Evolutionary conservation across 2,888 invertebrate genomes (phyloP).

Genomic region (Hipparchia semele): DNA sequence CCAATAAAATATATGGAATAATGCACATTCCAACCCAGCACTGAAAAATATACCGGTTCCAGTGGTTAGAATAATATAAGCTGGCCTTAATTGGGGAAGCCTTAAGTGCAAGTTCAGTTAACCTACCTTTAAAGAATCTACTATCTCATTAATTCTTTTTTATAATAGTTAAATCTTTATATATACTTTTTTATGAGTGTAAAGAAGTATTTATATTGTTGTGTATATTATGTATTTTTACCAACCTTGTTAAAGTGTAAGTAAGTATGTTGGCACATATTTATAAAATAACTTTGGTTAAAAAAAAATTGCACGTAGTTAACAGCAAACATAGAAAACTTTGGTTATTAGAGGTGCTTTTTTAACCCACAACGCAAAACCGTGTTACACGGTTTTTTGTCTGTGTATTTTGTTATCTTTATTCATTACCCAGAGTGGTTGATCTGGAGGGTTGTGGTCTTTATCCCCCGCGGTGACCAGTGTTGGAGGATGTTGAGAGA

Average conservation of each 20-base stretch:
- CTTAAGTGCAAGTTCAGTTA: slow-evolving; percentile 15
- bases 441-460: no score
- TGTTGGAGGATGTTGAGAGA: no score
- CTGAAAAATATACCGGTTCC: background rate
- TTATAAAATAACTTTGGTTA: background rate
- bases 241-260: background rate
- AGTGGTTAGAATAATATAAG: background rate
- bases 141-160: slow-evolving; percentile 4
- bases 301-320: no score
- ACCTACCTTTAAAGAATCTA: slow-evolving; percentile 5
- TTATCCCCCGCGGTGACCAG: no score
- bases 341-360: no score
- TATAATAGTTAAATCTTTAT: background rate
- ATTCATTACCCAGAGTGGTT: no score
- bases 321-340: no score
- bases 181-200: background rate
- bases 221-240: background rate
- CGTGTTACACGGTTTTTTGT: no score
- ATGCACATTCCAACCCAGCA: background rate
- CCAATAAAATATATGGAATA: no score
- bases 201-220: background rate
- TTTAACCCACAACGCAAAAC: no score
- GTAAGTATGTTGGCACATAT: no score
- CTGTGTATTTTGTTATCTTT: no score
- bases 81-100: background rate